phyloP scores from a whole-genome alignment of 2,797 vertebrate species.

The Mico argentatus region DNA sequence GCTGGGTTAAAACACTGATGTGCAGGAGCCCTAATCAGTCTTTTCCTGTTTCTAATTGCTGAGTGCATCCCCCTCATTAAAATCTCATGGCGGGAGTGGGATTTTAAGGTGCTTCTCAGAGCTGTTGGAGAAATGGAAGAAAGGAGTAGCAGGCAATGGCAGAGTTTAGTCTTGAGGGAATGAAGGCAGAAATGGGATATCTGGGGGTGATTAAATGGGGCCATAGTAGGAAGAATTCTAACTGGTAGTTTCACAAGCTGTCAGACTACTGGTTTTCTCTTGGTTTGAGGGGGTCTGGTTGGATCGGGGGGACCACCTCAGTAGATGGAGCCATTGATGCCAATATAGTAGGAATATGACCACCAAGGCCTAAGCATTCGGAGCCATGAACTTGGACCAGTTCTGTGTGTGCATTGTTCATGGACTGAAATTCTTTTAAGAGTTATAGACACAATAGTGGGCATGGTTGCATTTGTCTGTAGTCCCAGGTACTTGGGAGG shows the following conservation, averaged over 20 bases:
- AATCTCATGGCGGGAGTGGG: neutral
- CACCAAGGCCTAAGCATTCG: neutral
- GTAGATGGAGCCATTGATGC: neutral
- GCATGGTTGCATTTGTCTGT: neutral
- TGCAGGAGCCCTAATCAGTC: constrained; percentile 41
- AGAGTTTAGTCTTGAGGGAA: neutral
- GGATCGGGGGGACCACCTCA: neutral
- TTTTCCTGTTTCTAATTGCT: neutral
- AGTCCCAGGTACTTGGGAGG: neutral
- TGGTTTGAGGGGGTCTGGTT: neutral
- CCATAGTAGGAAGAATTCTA: neutral
- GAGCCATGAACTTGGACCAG: neutral
- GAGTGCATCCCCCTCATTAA: constrained; percentile 51
- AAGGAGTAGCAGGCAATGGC: neutral
- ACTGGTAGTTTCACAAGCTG: neutral
- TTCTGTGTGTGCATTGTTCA: neutral
- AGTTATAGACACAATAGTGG: neutral
- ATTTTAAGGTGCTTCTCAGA: constrained; percentile 55
- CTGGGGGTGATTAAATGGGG: neutral
- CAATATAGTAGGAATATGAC: accelerated
- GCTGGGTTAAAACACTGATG: constrained; percentile 61
- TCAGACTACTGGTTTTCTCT: neutral
- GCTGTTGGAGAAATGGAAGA: neutral
- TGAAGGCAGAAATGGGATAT: neutral
- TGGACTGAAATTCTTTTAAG: neutral